Percentiles rank a stretch among this genome's conserved stretches.
These are phyloP conservation scores for Melanostigma gelatinosum DNA, from an alignment of 2,113 vertebrate genomes.

Conservation along the genomic window DNA sequence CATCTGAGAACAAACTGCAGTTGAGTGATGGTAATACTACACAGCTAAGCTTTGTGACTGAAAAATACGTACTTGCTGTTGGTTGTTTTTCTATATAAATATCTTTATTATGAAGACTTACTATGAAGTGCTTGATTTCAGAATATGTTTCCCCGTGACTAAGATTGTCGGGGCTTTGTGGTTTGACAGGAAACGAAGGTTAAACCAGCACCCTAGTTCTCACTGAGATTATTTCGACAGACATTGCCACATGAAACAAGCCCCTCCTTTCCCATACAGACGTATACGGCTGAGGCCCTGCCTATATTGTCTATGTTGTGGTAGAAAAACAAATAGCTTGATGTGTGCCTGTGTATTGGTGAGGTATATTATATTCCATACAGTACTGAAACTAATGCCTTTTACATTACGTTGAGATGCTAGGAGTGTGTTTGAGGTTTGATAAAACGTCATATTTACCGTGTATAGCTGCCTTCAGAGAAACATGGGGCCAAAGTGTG, in stretches of 20 bases:
- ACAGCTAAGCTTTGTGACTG: conserved; percentile 25
- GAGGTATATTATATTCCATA: background rate
- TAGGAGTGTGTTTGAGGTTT: background rate
- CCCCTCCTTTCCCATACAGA: conserved; percentile 8
- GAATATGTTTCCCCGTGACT: conserved; percentile 4
- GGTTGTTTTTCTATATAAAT: conserved; percentile 9
- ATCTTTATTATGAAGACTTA: conserved; percentile 23
- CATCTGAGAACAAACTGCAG: conserved; percentile 1
- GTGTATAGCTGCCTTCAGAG: background rate
- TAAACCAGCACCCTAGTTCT: conserved; percentile 55
- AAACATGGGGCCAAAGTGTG: background rate
- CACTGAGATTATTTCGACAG: conserved; percentile 33
- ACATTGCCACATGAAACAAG: conserved; percentile 54
- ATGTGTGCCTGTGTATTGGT: background rate
- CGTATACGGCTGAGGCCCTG: background rate
- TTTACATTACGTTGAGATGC: background rate
- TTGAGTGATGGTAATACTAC: background rate
- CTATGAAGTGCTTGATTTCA: conserved; percentile 39
- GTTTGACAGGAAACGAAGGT: conserved; percentile 65
- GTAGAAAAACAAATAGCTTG: background rate
- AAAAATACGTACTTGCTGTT: background rate
- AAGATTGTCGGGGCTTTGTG: conserved; percentile 44
- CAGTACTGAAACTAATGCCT: background rate
- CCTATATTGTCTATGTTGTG: background rate
- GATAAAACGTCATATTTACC: background rate